phyloP scores from a whole-genome alignment of 2,888 invertebrate species.

The Petrolisthes manimaculis region DNA sequence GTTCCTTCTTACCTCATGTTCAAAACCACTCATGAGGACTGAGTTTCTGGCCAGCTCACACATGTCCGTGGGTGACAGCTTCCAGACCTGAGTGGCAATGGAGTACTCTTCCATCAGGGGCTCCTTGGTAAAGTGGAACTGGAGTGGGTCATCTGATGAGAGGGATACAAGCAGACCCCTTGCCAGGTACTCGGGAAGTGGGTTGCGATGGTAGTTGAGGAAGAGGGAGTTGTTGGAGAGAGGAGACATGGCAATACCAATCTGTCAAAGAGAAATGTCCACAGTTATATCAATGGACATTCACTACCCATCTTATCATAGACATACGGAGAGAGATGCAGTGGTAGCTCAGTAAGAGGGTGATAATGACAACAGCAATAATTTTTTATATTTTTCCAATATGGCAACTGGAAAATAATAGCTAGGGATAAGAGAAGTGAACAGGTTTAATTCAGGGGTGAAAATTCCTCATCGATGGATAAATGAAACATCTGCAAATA shows the following conservation, averaged over 20 bases:
- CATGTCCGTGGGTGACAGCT: slow-evolving; percentile 98
- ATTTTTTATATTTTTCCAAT: neutral
- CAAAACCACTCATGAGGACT: slow-evolving; percentile 97
- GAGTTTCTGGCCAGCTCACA: slow-evolving; percentile 97
- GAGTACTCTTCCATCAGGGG: slow-evolving; percentile 99
- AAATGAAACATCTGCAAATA: too few relatives aligned
- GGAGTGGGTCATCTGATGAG: slow-evolving; percentile 97
- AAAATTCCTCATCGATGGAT: too few relatives aligned
- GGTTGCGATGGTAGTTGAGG: slow-evolving; percentile 98
- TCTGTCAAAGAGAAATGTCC: slow-evolving; percentile 75
- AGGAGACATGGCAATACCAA: slow-evolving; percentile 99
- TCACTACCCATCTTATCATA: too few relatives aligned
- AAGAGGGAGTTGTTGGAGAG: slow-evolving; percentile 98
- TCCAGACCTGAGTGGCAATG: slow-evolving; percentile 97
- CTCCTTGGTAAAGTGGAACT: slow-evolving; percentile 99
- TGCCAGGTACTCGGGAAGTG: slow-evolving; percentile 95
- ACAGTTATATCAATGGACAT: too few relatives aligned
- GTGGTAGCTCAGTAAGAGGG: too few relatives aligned
- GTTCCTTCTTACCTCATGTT: slow-evolving; percentile 79
- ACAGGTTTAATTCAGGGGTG: too few relatives aligned
- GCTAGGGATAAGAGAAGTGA: too few relatives aligned
- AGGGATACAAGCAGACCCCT: slow-evolving; percentile 93
- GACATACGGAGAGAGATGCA: too few relatives aligned
- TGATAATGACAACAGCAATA: too few relatives aligned
- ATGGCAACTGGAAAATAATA: too few relatives aligned